phyloP scores from a whole-genome alignment of 2,888 invertebrate genomes.

The Morpho achilles region DNA sequence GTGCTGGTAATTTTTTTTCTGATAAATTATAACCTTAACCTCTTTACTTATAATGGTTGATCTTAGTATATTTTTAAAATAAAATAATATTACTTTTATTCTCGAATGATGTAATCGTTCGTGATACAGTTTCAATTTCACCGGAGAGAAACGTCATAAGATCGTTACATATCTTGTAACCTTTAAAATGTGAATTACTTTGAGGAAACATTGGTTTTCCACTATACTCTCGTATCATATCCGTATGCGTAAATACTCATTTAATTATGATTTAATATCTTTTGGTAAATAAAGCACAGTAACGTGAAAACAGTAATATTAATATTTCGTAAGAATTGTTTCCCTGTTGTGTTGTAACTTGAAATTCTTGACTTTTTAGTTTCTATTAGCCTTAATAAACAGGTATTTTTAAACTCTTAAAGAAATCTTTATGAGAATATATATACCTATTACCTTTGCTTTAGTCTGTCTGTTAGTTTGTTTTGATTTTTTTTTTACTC shows the following conservation, averaged over 20 bases:
- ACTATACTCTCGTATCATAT: slow-evolving; percentile 27
- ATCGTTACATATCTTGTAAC: slow-evolving; percentile 24
- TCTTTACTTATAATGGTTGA: too few relatives aligned
- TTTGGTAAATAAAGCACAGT: slow-evolving; percentile 5
- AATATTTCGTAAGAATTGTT: slow-evolving; percentile 4
- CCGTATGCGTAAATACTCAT: slow-evolving; percentile 40
- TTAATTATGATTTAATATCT: slow-evolving; percentile 19
- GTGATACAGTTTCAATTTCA: background rate
- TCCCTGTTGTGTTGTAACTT: slow-evolving; percentile 6
- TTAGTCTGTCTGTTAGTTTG: too few relatives aligned
- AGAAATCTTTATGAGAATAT: too few relatives aligned
- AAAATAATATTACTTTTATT: too few relatives aligned
- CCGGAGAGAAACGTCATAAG: slow-evolving; percentile 8
- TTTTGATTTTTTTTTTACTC: too few relatives aligned
- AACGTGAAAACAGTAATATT: background rate
- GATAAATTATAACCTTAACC: too few relatives aligned
- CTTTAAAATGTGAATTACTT: slow-evolving; percentile 26
- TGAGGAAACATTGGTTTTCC: slow-evolving; percentile 32
- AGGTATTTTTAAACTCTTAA: background rate
- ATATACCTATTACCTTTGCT: too few relatives aligned
- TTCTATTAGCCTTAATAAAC: slow-evolving; percentile 8
- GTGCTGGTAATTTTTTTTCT: too few relatives aligned
- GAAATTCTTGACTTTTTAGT: slow-evolving; percentile 5
- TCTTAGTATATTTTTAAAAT: too few relatives aligned
- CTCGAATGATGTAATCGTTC: slow-evolving; percentile 1